phyloP scores from a whole-genome alignment of 2,797 vertebrate species.

The Eulemur coronatus region DNA sequence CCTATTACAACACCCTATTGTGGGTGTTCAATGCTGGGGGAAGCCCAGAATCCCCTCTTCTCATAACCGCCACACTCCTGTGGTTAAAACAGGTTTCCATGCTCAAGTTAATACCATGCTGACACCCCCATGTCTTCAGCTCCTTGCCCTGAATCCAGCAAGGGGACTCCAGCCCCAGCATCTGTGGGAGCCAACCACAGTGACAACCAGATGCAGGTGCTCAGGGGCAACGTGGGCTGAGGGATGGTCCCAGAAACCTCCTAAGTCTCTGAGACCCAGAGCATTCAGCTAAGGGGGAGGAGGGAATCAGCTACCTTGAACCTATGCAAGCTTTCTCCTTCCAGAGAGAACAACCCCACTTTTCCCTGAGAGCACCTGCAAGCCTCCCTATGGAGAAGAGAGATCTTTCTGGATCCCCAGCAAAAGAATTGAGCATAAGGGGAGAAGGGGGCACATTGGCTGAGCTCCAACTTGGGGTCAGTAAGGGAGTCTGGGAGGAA shows the following conservation, averaged over 20 bases:
- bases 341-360: not conserved
- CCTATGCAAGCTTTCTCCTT: not conserved
- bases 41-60: not conserved
- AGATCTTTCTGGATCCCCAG: not conserved
- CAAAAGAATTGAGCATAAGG: not conserved
- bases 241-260: not conserved
- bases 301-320: not conserved
- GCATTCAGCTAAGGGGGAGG: not conserved
- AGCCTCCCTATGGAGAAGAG: not conserved
- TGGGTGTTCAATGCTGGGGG: too few relatives aligned
- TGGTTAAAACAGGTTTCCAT: not conserved
- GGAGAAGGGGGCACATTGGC: not conserved
- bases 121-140: not conserved
- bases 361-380: not conserved
- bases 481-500: not conserved
- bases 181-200: not conserved
- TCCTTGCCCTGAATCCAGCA: not conserved
- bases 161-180: not conserved
- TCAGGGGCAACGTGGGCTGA: not conserved
- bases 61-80: not conserved
- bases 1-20: not conserved
- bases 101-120: too few relatives aligned
- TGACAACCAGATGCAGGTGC: too few relatives aligned
- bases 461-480: not conserved
- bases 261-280: not conserved